Evolutionary conservation across 2,797 vertebrate species (phyloP).

Genomic region (Pseudochaenichthys georgianus): DNA sequence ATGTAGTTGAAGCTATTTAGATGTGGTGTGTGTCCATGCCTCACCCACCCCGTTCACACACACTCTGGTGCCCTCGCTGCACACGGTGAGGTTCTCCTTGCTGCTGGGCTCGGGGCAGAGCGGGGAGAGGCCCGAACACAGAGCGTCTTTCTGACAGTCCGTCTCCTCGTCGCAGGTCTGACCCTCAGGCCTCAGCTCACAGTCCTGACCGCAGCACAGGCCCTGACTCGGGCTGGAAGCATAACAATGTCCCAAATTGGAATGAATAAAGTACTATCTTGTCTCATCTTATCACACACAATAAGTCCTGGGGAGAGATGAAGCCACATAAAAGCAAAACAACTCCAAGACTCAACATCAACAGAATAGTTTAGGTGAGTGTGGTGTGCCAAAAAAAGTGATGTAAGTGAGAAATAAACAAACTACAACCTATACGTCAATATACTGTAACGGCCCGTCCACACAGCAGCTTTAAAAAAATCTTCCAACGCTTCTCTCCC

Average conservation of each 20-base stretch:
- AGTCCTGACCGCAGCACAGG: slow-evolving; percentile 81
- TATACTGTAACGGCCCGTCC: neutral
- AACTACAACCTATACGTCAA: neutral
- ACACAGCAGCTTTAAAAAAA: too few species aligned
- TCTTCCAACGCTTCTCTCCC: too few species aligned
- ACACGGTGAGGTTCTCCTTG: slow-evolving; percentile 85
- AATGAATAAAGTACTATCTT: too few species aligned
- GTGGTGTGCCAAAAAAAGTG: neutral
- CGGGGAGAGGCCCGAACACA: slow-evolving; percentile 80
- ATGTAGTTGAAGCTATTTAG: neutral
- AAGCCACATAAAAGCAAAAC: neutral
- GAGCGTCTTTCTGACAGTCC: slow-evolving; percentile 79
- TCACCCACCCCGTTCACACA: slow-evolving; percentile 89
- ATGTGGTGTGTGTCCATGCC: slow-evolving; percentile 30
- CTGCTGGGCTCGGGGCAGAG: slow-evolving; percentile 76
- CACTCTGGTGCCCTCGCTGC: slow-evolving; percentile 82
- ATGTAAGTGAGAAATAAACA: neutral
- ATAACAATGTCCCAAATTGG: neutral
- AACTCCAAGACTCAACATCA: neutral
- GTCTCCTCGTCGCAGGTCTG: slow-evolving; percentile 80
- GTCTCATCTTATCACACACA: neutral
- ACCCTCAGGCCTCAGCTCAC: slow-evolving; percentile 72
- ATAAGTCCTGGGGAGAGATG: neutral
- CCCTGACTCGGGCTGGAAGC: slow-evolving; percentile 87
- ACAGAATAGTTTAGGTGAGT: neutral